Evolutionary conservation across 2,797 vertebrate genomes (phyloP).

Genomic region (Setipinna tenuifilis): DNA sequence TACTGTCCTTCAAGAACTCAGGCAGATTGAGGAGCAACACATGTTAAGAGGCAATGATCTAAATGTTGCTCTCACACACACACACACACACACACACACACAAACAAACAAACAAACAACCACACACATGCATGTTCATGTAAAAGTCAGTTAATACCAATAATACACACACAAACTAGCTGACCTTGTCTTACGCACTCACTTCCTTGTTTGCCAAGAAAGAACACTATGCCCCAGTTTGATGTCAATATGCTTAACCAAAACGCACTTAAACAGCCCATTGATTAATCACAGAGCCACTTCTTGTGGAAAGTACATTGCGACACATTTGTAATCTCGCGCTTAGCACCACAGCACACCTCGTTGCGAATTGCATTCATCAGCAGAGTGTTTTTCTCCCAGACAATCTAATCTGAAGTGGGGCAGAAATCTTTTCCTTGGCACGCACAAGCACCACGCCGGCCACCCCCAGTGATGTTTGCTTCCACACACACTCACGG

Average conservation of each 20-base stretch:
- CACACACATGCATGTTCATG: neutral
- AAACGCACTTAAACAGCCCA: neutral
- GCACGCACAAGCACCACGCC: neutral
- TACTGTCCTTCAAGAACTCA: neutral
- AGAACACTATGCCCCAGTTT: neutral
- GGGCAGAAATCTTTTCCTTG: too few relatives aligned
- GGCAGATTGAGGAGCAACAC: neutral
- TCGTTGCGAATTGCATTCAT: neutral
- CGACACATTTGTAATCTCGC: neutral
- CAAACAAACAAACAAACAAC: neutral
- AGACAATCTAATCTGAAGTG: too few relatives aligned
- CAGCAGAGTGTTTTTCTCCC: neutral
- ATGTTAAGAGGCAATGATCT: neutral
- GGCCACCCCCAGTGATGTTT: neutral
- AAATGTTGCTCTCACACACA: neutral
- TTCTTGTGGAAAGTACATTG: neutral
- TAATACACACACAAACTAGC: neutral
- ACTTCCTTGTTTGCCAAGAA: neutral
- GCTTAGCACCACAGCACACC: neutral
- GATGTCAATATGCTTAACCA: neutral
- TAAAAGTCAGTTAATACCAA: too few relatives aligned
- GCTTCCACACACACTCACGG: neutral
- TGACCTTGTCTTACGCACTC: too few relatives aligned
- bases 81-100: neutral
- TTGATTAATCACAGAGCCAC: neutral